Conservation (phyloP, 1,140 invertebrate genomes). For the Drosophila simulans region DNA sequence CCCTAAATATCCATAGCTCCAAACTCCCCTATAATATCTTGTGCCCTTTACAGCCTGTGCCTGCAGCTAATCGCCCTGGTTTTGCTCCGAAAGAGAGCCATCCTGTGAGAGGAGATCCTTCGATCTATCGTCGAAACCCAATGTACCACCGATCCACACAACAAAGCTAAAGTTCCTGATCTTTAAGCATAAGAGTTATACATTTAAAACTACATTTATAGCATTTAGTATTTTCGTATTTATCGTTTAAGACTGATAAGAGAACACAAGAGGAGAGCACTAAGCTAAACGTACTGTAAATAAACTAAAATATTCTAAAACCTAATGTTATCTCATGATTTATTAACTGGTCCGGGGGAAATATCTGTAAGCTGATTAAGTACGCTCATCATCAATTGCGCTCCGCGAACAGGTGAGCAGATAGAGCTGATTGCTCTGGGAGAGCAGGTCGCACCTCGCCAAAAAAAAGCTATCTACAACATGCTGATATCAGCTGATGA, state of each 20-base stretch:
- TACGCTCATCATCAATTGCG: constrained; percentile 19
- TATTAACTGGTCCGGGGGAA: neutral
- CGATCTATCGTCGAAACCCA: neutral
- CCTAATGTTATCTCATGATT: constrained; percentile 6
- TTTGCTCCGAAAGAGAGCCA: constrained; percentile 27
- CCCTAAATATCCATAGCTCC: constrained; percentile 15
- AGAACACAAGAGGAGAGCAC: constrained; percentile 2
- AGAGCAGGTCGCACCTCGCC: constrained; percentile 14
- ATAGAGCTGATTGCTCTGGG: constrained; percentile 16
- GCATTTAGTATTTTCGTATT: constrained; percentile 17
- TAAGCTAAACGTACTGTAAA: constrained; percentile 39
- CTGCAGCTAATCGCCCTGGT: constrained; percentile 44
- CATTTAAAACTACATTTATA: constrained; percentile 8
- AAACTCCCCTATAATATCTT: constrained; percentile 37
- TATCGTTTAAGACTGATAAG: constrained; percentile 73
- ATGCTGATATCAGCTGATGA: constrained; percentile 31
- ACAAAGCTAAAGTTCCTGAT: constrained; percentile 75
- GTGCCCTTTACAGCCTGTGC: constrained; percentile 62
- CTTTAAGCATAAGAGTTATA: constrained; percentile 51
- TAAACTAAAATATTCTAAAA: constrained; percentile 66
- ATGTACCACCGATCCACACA: constrained; percentile 45
- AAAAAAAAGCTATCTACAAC: neutral
- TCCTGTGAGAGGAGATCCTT: constrained; percentile 28
- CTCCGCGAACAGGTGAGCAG: constrained; percentile 24
- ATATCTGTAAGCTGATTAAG: constrained; percentile 17